phyloP scores from a whole-genome alignment of 2,888 invertebrate genomes.

The Oscheius sp. region DNA sequence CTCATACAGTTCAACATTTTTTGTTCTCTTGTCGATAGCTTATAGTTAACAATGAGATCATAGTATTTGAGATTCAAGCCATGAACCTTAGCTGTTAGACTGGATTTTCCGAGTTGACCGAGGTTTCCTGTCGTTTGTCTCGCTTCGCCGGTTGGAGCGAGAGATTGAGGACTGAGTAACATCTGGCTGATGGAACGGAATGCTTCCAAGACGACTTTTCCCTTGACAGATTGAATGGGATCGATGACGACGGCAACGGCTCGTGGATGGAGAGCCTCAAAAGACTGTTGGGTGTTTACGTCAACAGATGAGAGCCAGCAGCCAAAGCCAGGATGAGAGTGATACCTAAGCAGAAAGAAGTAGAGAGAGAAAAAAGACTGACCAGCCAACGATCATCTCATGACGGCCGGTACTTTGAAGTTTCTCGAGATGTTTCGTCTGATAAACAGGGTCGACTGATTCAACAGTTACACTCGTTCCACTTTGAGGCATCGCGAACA shows the following conservation, averaged over 20 bases:
- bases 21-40: slow-evolving; percentile 51
- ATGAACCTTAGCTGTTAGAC: slow-evolving; percentile 49
- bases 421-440: slow-evolving; percentile 51
- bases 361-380: not conserved
- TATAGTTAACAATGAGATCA: slow-evolving; percentile 54
- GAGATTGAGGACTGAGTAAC: slow-evolving; percentile 32
- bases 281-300: slow-evolving; percentile 72
- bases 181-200: slow-evolving; percentile 56
- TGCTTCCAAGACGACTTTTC: slow-evolving; percentile 72
- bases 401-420: slow-evolving; percentile 45
- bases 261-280: slow-evolving; percentile 86
- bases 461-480: slow-evolving; percentile 59
- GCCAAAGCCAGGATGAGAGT: slow-evolving; percentile 99
- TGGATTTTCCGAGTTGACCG: slow-evolving; percentile 48
- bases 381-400: slow-evolving; percentile 59
- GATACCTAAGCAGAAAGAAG: slow-evolving; percentile 74
- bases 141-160: slow-evolving; percentile 58
- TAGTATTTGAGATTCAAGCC: slow-evolving; percentile 59
- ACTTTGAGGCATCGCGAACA: slow-evolving; percentile 97
- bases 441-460: slow-evolving; percentile 56
- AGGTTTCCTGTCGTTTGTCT: slow-evolving; percentile 50
- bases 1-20: slow-evolving; percentile 59
- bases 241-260: slow-evolving; percentile 99
- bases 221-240: slow-evolving; percentile 98
- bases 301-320: slow-evolving; percentile 98